phyloP scores from a whole-genome alignment of 37 sponge, comb jelly and placozoan genomes.

The Halisarca cf. caerulea region DNA sequence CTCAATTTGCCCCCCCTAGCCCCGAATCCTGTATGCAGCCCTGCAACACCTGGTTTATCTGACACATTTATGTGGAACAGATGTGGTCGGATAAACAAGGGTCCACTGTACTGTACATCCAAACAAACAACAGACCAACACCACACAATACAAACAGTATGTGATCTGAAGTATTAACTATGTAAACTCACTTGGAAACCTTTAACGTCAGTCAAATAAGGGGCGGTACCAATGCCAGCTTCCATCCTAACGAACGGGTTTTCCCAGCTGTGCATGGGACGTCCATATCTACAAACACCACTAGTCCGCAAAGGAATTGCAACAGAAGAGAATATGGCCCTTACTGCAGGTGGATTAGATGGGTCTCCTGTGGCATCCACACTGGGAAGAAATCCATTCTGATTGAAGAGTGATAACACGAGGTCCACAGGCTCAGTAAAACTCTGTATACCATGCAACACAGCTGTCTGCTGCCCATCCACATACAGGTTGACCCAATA shows the following conservation, averaged over 20 bases:
- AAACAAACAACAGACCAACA: not conserved
- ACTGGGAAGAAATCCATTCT: constrained; percentile 43
- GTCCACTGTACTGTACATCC: no score
- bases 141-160: not conserved
- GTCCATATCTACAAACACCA: constrained; percentile 65
- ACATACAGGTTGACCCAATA: constrained; percentile 33
- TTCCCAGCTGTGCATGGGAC: constrained; percentile 66
- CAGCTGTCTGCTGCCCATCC: constrained; percentile 41
- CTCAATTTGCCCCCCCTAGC: no score
- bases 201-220: constrained; percentile 56
- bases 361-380: not conserved
- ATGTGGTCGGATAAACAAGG: no score
- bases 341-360: constrained; percentile 37
- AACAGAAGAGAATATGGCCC: constrained; percentile 54
- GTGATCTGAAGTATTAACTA: not conserved
- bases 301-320: constrained; percentile 25
- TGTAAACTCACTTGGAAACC: constrained; percentile 50
- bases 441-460: constrained; percentile 51
- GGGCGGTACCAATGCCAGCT: constrained; percentile 72
- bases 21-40: no score
- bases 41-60: no score
- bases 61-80: no score
- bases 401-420: constrained; percentile 57
- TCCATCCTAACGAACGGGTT: constrained; percentile 75
- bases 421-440: constrained; percentile 32